A percentile compares a stretch with the other conserved stretches of the same genome.
Conservation (phyloP, 1,140 invertebrate genomes). For the Andrena cerasifolii region DNA sequence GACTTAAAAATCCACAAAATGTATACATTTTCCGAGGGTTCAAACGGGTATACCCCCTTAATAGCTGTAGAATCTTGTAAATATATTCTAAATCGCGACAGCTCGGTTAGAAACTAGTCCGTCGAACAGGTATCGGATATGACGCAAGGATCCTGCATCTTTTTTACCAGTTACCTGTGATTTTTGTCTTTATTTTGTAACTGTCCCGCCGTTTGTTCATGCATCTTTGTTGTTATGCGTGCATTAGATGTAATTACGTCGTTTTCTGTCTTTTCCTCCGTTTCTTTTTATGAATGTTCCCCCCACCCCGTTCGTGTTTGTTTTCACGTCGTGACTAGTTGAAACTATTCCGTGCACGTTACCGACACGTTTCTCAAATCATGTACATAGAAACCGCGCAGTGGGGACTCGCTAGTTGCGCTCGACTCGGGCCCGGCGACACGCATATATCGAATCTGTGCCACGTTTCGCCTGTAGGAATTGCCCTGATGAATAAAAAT, state of each 20-base stretch:
- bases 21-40: no score
- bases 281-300: neutral
- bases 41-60: no score
- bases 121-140: neutral
- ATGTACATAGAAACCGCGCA: no score
- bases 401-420: no score
- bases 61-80: neutral
- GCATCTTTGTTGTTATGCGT: conserved; percentile 10
- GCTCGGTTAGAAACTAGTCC: neutral
- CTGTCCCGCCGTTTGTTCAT: neutral
- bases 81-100: neutral
- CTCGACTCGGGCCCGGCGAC: no score
- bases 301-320: neutral
- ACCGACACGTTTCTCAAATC: no score
- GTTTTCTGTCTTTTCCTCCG: neutral
- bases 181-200: conserved; percentile 26
- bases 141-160: neutral
- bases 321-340: neutral
- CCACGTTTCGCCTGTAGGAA: no score
- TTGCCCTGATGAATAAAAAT: no score
- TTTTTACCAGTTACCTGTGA: conserved; percentile 17
- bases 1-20: no score
- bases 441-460: no score
- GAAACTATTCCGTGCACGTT: no score
- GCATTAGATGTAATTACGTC: neutral